A percentile compares a stretch with the other conserved stretches of the same genome.
phyloP scores from a whole-genome alignment of 1,140 invertebrate genomes.

The Nasonia longicornis region DNA sequence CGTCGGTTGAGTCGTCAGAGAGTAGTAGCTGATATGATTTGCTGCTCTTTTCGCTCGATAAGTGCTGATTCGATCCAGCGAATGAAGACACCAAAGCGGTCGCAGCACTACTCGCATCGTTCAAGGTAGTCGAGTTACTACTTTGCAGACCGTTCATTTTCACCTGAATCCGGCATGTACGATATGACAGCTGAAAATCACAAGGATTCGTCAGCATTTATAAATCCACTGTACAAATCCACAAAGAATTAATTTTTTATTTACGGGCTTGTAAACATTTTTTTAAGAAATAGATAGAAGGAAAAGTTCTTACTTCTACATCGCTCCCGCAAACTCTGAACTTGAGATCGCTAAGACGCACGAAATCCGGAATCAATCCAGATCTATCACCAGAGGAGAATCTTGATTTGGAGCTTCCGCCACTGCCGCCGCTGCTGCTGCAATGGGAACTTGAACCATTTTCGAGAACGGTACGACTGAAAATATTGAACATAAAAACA shows the following conservation, averaged over 20 bases:
- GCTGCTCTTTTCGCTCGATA: conserved; percentile 32
- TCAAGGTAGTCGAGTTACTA: background rate
- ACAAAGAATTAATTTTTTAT: background rate
- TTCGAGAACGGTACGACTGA: conserved; percentile 35
- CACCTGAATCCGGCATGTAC: conserved; percentile 44
- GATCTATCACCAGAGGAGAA: conserved; percentile 53
- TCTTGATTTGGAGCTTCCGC: conserved; percentile 31
- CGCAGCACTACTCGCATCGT: background rate
- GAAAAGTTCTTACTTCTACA: conserved; percentile 53
- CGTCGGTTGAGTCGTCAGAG: conserved; percentile 32
- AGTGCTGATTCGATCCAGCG: conserved; percentile 37
- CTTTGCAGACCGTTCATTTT: conserved; percentile 27
- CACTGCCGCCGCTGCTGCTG: conserved; percentile 26
- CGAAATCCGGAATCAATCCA: conserved; percentile 58
- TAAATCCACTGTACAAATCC: background rate
- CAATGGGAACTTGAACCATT: conserved; percentile 43
- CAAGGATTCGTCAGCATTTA: background rate
- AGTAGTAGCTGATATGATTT: conserved; percentile 34
- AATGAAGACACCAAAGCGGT: conserved; percentile 15
- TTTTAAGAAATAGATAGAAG: background rate
- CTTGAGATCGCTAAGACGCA: conserved; percentile 57
- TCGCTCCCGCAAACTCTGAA: conserved; percentile 53
- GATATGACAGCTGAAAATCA: conserved; percentile 53
- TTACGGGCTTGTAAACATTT: background rate
- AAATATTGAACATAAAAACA: conserved; percentile 19